Evolutionary conservation across 2,113 vertebrate species (phyloP).

Genomic region (Corydoras maculifer): DNA sequence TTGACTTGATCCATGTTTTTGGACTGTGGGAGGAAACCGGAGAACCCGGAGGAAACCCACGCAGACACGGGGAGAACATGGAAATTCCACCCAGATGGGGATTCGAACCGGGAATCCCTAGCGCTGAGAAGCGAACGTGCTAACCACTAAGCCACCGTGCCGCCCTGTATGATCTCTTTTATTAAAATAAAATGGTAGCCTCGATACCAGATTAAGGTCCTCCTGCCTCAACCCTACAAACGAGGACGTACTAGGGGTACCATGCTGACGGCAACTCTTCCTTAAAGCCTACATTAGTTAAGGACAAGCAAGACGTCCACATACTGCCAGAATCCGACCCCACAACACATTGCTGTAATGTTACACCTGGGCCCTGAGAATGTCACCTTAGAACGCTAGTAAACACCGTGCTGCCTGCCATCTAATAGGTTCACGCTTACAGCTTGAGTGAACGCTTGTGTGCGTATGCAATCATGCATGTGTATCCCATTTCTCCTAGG

Average conservation of each 20-base stretch:
- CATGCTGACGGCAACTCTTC: slow-evolving; percentile 29
- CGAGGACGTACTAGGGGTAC: slow-evolving; percentile 38
- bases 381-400: slow-evolving; percentile 53
- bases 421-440: slow-evolving; percentile 24
- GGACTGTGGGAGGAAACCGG: too few species aligned
- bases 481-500: slow-evolving; percentile 29
- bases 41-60: too few species aligned
- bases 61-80: too few species aligned
- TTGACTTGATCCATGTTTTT: too few species aligned
- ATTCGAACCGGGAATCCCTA: too few species aligned
- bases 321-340: slow-evolving; percentile 28
- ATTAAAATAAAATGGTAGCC: neutral
- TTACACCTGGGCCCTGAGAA: slow-evolving; percentile 50
- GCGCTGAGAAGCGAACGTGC: too few species aligned
- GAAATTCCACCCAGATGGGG: too few species aligned
- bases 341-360: slow-evolving; percentile 53
- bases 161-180: too few species aligned
- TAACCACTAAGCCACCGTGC: too few species aligned
- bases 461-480: neutral
- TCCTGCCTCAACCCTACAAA: slow-evolving; percentile 29
- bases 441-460: slow-evolving; percentile 16
- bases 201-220: slow-evolving; percentile 30
- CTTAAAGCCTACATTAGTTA: slow-evolving; percentile 36
- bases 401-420: slow-evolving; percentile 45
- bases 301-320: slow-evolving; percentile 50